These are phyloP conservation scores for Aphelenchoides avenae DNA, from an alignment of 1,140 invertebrate genomes.

Conservation along the genomic window DNA sequence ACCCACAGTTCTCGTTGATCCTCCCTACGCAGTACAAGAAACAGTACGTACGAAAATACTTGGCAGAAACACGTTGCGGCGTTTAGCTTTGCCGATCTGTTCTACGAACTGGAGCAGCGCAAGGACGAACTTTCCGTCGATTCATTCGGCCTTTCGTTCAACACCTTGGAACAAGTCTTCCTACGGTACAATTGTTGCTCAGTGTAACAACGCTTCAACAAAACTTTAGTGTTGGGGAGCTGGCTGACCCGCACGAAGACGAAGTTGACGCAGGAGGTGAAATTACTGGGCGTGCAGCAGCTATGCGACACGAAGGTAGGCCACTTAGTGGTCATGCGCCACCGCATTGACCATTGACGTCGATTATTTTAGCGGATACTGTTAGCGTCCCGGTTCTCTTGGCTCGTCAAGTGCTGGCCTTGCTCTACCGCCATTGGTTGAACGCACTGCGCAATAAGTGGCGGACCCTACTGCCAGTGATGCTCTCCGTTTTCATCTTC, in stretches of 20 bases:
- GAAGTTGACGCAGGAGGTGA: constrained; percentile 7
- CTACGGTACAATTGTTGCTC: constrained; percentile 12
- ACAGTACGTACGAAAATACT: constrained; percentile 18
- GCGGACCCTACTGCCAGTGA: constrained; percentile 29
- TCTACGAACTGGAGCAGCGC: constrained; percentile 38
- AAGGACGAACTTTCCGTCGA: constrained; percentile 19
- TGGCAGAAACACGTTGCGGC: not conserved
- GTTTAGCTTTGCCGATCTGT: constrained; percentile 42
- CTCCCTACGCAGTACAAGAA: constrained; percentile 35
- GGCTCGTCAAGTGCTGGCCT: constrained; percentile 26
- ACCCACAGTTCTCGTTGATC: constrained; percentile 36
- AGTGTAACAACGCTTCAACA: constrained; percentile 4
- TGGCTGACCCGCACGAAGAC: constrained; percentile 27
- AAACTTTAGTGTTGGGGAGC: constrained; percentile 40
- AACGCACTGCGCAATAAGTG: constrained; percentile 31
- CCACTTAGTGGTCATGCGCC: no score
- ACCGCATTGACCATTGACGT: constrained; percentile 3
- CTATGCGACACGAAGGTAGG: no score
- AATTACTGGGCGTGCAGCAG: constrained; percentile 6
- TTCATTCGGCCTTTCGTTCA: constrained; percentile 46
- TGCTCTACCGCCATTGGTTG: constrained; percentile 30
- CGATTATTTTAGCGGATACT: constrained; percentile 1
- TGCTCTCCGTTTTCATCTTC: constrained; percentile 27
- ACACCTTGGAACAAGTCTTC: constrained; percentile 49
- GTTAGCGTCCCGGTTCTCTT: constrained; percentile 10